phyloP scores from a whole-genome alignment of 2,797 vertebrate species.

The Dryobates pubescens region DNA sequence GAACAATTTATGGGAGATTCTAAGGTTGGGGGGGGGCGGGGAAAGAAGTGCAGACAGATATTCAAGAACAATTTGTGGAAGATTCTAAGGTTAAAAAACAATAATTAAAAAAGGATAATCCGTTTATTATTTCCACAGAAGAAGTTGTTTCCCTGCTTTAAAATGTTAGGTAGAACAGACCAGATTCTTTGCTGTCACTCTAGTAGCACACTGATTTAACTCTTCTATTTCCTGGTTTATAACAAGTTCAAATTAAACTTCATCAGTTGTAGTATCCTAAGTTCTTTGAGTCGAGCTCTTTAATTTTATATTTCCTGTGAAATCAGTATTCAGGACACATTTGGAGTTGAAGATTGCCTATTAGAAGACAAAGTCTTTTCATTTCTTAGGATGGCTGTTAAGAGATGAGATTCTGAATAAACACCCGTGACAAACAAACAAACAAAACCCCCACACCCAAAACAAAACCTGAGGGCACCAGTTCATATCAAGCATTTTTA shows the following conservation, averaged over 20 bases:
- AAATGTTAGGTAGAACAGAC: background rate
- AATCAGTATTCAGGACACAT: background rate
- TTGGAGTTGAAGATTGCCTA: background rate
- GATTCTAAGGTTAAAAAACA: background rate
- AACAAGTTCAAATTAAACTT: background rate
- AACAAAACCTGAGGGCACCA: background rate
- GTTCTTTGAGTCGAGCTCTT: background rate
- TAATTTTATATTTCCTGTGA: background rate
- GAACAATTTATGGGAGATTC: background rate
- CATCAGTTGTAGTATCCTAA: background rate
- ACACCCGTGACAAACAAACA: background rate
- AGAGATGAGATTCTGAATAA: accelerated
- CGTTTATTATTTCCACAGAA: background rate
- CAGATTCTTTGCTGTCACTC: background rate
- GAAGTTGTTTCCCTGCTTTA: background rate
- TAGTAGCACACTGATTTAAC: background rate
- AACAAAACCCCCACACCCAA: too few relatives aligned
- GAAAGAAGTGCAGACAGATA: background rate
- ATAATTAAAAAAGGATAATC: background rate
- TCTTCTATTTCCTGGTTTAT: background rate
- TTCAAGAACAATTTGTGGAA: background rate
- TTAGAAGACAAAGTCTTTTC: background rate
- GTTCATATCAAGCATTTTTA: background rate
- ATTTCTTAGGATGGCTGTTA: background rate
- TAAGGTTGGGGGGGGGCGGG: background rate